phyloP scores from a whole-genome alignment of 2,888 invertebrate species.

The Conops quadrifasciatus region DNA sequence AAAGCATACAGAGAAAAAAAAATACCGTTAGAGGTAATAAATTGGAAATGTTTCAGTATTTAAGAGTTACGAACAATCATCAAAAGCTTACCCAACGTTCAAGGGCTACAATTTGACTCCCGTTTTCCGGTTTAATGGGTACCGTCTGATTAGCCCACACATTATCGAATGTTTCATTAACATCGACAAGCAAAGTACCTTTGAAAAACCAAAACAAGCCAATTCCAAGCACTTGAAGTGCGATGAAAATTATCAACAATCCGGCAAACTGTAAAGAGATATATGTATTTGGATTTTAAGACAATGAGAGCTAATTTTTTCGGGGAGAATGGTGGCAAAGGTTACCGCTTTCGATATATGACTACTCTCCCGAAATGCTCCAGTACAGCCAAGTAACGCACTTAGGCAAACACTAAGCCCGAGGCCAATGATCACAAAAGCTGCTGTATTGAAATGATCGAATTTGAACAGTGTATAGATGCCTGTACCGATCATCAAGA shows the following conservation, averaged over 20 bases:
- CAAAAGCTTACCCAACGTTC: constrained; percentile 53
- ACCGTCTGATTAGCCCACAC: constrained; percentile 56
- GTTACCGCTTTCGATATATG: constrained; percentile 52
- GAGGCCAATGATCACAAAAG: constrained; percentile 50
- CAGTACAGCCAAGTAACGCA: constrained; percentile 51
- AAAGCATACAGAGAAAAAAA: not conserved
- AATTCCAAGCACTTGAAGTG: constrained; percentile 52
- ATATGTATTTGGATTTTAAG: not conserved
- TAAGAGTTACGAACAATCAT: not conserved
- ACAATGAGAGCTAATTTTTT: not conserved
- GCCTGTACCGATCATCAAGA: constrained; percentile 51
- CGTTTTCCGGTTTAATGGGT: constrained; percentile 58
- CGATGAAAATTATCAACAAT: constrained; percentile 50
- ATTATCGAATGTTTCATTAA: constrained; percentile 55
- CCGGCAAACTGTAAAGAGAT: constrained; percentile 49
- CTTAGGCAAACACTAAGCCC: constrained; percentile 49
- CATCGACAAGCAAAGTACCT: constrained; percentile 54
- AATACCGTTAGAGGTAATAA: not conserved
- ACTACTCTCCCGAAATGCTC: constrained; percentile 55
- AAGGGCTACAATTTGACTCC: constrained; percentile 54
- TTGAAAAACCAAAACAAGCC: constrained; percentile 57
- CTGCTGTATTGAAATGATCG: constrained; percentile 54
- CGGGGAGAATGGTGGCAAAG: not conserved
- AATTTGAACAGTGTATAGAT: constrained; percentile 50
- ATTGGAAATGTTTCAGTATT: not conserved